Percentiles rank a stretch among this genome's conserved stretches.
Evolutionary conservation across 2,888 invertebrate species (phyloP).

Genomic region (Caenorhabditis sp.): DNA sequence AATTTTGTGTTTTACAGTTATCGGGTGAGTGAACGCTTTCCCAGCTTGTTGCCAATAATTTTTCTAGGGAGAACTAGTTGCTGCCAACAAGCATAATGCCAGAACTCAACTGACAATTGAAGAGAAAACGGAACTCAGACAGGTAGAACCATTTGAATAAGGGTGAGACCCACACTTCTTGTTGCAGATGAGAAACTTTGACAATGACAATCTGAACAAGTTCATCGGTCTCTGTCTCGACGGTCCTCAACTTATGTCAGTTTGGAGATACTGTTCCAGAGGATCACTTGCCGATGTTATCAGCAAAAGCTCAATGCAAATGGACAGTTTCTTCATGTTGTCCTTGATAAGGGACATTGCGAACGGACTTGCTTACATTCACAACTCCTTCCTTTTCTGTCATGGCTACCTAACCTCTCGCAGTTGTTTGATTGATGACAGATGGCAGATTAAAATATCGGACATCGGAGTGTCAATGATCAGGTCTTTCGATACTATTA

Average conservation of each 20-base stretch:
- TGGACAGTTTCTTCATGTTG: conserved; percentile 80
- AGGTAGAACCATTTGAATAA: conserved; percentile 36
- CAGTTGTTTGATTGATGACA: conserved; percentile 70
- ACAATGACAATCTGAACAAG: conserved; percentile 80
- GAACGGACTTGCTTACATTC: conserved; percentile 63
- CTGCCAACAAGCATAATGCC: conserved; percentile 62
- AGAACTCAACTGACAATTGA: conserved; percentile 29
- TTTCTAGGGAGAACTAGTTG: conserved; percentile 58
- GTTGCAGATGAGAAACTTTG: conserved; percentile 73
- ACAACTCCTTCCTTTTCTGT: conserved; percentile 32
- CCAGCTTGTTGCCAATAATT: background rate
- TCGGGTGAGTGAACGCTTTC: conserved; percentile 22
- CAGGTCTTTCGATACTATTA: conserved; percentile 28
- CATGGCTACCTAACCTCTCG: conserved; percentile 64
- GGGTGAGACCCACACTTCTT: too few relatives aligned
- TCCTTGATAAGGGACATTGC: conserved; percentile 77
- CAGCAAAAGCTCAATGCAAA: conserved; percentile 64
- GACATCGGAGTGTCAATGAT: conserved; percentile 44
- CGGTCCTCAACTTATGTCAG: conserved; percentile 71
- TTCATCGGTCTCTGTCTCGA: conserved; percentile 80
- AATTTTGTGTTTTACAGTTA: conserved; percentile 54
- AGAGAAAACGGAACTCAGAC: conserved; percentile 51
- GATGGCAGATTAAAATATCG: conserved; percentile 73
- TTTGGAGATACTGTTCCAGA: conserved; percentile 78
- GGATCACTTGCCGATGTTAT: conserved; percentile 64